Percentiles rank a stretch among this genome's conserved stretches.
Evolutionary conservation across 2,797 vertebrate genomes (phyloP).

Genomic region (Pseudopleuronectes americanus): DNA sequence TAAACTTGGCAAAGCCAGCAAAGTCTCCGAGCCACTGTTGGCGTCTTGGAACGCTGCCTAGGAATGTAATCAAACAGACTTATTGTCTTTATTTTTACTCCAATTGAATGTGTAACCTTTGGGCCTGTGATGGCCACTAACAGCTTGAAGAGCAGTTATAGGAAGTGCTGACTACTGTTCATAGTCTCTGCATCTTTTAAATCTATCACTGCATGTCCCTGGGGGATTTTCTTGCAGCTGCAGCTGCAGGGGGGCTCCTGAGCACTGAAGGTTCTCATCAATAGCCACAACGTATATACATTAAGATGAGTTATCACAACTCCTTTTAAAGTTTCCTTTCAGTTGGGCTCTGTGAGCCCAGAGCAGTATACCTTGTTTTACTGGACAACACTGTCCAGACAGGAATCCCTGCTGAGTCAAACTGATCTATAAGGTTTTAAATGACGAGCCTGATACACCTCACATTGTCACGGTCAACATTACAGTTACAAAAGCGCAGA

Average conservation of each 20-base stretch:
- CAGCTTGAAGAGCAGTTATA: conserved; percentile 71
- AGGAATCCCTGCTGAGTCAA: conserved; percentile 9
- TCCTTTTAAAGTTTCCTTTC: background rate
- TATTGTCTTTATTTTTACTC: conserved; percentile 43
- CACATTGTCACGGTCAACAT: conserved; percentile 20
- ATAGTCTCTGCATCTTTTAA: conserved; percentile 73
- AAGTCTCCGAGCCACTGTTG: conserved; percentile 35
- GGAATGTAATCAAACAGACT: conserved; percentile 74
- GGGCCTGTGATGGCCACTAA: conserved; percentile 35
- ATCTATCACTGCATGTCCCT: conserved; percentile 64
- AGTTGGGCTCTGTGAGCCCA: conserved; percentile 2
- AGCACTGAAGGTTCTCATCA: conserved; percentile 48
- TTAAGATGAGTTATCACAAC: conserved; percentile 52
- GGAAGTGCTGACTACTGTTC: conserved; percentile 76
- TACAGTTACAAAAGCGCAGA: conserved; percentile 14
- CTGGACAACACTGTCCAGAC: conserved; percentile 7
- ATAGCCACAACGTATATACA: conserved; percentile 41
- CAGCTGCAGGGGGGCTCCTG: conserved; percentile 59
- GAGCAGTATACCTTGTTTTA: conserved; percentile 12
- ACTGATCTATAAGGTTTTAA: conserved; percentile 15
- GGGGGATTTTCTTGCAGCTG: conserved; percentile 44
- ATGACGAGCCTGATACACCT: background rate
- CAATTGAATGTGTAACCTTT: conserved; percentile 50
- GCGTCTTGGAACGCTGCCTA: conserved; percentile 66
- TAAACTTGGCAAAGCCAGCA: conserved; percentile 40